Evolutionary conservation across 2,797 vertebrate genomes (phyloP), one percentile per base, ranked within the genome.

Genomic region (Gymnopithys bicolor): DNA sequence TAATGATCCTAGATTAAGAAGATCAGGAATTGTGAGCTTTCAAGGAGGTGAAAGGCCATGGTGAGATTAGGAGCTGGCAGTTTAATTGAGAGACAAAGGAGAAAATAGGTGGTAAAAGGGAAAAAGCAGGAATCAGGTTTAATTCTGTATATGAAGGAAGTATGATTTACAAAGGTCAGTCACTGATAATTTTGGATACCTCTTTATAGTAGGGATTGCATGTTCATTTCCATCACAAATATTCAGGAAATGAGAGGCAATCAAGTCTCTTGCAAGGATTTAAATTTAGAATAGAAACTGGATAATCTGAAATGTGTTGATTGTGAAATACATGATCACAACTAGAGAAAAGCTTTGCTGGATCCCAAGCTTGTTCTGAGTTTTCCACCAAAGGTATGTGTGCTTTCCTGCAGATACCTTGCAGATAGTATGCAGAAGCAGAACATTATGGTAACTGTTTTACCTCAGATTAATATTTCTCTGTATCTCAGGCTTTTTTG

Each of bases 1-100:
- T 81, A 96, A 94, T 88, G 89, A 93, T 89, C 89, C 73, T 43
- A 91, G 89, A 91, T 92, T 94, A 95, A 92, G 87, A 87, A 93
- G 76, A 94, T 94, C 87, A 76, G 76, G 82, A 92, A 55, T 76
- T 82, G 16, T 84, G 87, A 96, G 83, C 27, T 81, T 84, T 77
- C 12, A 8, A 10, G 8, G 66, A 90, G 84, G 92, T 94, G 73
- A 92, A 89, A 94, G 92, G 87, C 69, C 91, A 89, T 35, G 43
- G 27, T 64, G 73, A 75, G 68, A 77, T 92, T 89, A 92, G 70
- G 55, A 67, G 24, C 11, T 79, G 76, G 69, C 48, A 41, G 73
- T 90, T 91, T 92, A 92, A 87, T 59, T 87, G 89, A 85, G 58
- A 93, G 49, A 81, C 66, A 71, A 85, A 89, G 51, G 60, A 87